Conservation (phyloP, 2,888 invertebrate genomes). For the Acleris emargana region DNA sequence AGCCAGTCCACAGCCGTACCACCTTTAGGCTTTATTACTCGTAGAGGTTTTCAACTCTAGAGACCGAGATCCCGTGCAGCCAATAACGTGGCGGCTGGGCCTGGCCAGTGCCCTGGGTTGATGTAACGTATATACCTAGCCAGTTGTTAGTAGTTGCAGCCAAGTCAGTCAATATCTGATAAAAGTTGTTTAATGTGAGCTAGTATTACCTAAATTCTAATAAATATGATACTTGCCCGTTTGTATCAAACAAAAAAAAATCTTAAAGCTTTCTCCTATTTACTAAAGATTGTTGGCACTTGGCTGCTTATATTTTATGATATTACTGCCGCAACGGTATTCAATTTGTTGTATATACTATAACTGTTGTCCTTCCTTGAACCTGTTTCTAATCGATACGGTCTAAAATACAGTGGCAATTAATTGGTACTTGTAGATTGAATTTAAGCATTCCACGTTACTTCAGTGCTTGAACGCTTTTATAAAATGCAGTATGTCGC, state of each 20-base stretch:
- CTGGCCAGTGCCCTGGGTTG: not conserved
- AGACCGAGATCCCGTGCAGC: too few species aligned
- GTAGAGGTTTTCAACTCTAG: not conserved
- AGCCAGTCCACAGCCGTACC: conserved; percentile 1
- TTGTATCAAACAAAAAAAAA: not conserved
- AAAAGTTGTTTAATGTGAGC: not conserved
- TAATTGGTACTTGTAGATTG: conserved; percentile 42
- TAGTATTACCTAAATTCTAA: not conserved
- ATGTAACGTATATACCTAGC: conserved; percentile 41
- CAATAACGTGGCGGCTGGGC: conserved; percentile 1
- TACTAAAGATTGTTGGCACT: conserved; percentile 42
- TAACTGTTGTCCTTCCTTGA: conserved; percentile 56
- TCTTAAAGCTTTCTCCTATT: conserved; percentile 14
- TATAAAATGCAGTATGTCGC: conserved; percentile 51
- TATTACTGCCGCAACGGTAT: conserved; percentile 64
- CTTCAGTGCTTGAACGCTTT: conserved; percentile 51
- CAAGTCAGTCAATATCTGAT: conserved; percentile 42
- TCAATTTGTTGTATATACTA: conserved; percentile 70
- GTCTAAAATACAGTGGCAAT: conserved; percentile 45
- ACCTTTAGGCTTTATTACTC: conserved; percentile 13
- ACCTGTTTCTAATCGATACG: conserved; percentile 33
- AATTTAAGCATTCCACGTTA: conserved; percentile 75
- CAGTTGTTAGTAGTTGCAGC: conserved; percentile 62
- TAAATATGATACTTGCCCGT: too few species aligned
- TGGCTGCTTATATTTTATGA: conserved; percentile 63